Percentiles rank a stretch among this genome's conserved stretches.
Conservation (phyloP, 1,140 invertebrate genomes). For the Brachionus calyciflorus region DNA sequence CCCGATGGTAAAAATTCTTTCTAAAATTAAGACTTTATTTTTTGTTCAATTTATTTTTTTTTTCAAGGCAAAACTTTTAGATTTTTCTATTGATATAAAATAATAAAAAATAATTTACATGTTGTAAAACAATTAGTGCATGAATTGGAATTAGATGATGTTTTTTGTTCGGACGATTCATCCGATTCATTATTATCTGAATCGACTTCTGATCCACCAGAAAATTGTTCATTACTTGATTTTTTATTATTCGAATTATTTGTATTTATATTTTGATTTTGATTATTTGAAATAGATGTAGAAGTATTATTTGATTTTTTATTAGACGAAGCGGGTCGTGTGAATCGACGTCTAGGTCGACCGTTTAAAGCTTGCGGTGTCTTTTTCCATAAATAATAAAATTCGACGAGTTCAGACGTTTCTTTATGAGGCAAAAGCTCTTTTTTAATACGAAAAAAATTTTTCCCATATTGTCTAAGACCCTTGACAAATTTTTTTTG, state of each 20-base stretch:
- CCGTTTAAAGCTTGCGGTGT: constrained; percentile 87
- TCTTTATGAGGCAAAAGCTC: constrained; percentile 73
- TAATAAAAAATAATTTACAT: neutral
- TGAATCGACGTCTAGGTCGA: constrained; percentile 75
- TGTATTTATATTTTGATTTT: neutral
- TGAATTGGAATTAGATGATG: neutral
- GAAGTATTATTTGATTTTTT: constrained; percentile 63
- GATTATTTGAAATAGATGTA: neutral
- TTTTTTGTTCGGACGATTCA: constrained; percentile 48
- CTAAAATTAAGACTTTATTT: too few relatives aligned
- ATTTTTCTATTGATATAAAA: too few relatives aligned
- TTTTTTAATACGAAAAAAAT: constrained; percentile 95
- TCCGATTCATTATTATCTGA: constrained; percentile 89
- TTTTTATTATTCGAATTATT: constrained; percentile 18
- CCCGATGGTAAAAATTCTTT: too few relatives aligned
- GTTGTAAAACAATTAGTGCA: constrained; percentile 43
- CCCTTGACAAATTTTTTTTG: constrained; percentile 97
- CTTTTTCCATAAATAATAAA: constrained; percentile 99
- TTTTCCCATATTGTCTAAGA: constrained; percentile 93
- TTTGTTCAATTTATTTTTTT: too few relatives aligned
- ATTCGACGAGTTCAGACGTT: constrained; percentile 79
- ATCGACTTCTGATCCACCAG: constrained; percentile 76
- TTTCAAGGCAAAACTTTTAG: too few relatives aligned
- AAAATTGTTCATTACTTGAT: constrained; percentile 45
- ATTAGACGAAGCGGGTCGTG: constrained; percentile 77